These are phyloP conservation scores for Caenorhabditis inopinata DNA, from an alignment of 1,140 invertebrate species.

Conservation along the genomic window DNA sequence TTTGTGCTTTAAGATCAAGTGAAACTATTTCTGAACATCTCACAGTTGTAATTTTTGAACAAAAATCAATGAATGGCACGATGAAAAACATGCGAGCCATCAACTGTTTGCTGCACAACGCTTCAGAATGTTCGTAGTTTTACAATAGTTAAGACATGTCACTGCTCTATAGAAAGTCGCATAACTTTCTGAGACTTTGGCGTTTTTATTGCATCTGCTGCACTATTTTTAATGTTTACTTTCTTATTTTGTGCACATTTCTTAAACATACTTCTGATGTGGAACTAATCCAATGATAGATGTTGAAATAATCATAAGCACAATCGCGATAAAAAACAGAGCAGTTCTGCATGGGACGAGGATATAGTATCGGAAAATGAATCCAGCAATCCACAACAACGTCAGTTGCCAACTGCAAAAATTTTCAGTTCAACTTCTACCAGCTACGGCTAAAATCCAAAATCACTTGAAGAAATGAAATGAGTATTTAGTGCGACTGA, in stretches of 20 bases:
- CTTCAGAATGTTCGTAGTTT: no score
- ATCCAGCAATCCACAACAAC: slow-evolving; percentile 57
- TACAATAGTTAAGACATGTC: no score
- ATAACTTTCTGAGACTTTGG: no score
- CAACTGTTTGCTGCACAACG: no score
- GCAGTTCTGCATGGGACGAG: slow-evolving; percentile 59
- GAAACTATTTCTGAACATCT: no score
- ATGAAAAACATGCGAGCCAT: no score
- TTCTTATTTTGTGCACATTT: background rate
- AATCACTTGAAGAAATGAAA: slow-evolving; percentile 59
- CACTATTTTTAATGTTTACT: background rate
- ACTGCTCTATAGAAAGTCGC: no score
- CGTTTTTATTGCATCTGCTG: no score
- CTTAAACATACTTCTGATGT: slow-evolving; percentile 48
- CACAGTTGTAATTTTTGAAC: no score
- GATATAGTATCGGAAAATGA: slow-evolving; percentile 61
- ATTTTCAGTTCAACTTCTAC: background rate
- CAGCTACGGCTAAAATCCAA: background rate
- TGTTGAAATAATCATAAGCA: slow-evolving; percentile 55
- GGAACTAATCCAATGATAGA: slow-evolving; percentile 62
- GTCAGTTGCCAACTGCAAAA: slow-evolving; percentile 63
- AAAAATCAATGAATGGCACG: no score
- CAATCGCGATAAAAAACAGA: slow-evolving; percentile 58
- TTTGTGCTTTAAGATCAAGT: no score
- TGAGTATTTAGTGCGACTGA: slow-evolving; percentile 57